Evolutionary conservation across 2,113 vertebrate species (phyloP), one percentile per base, ranked within the genome.

Genomic region (Lucifuga dentata): DNA sequence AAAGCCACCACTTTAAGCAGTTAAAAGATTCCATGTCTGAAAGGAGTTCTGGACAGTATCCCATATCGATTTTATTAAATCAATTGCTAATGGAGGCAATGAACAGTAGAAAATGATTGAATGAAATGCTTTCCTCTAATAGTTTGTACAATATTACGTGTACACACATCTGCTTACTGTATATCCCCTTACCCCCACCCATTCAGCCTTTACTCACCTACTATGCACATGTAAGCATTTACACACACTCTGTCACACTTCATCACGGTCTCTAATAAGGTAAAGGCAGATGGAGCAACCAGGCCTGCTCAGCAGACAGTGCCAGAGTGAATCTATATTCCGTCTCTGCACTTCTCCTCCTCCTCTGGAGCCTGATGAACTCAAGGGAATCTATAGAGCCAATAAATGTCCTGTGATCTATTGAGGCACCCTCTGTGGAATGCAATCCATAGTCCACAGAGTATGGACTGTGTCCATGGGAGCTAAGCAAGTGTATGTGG

Each of bases 281-380:
- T 48, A 35, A 9, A 41, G 73, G 71, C 79, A 81, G 85, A 86
- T 76, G 68, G 70, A 76, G 60, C 67, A 58, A 68, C 63, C 53
- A 2, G 46, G 61, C 68, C 72, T 73, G 68, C 62, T 78, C 79
- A 85, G 81, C 73, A 83, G 77, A 85, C 82, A 63, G 81, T 56
- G 68, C 74, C 43, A 5, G 39, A 79, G 55, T 66, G 64, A 78
- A 88, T 90, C 86, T 85, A 90, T 89, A 90, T 83, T 86, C 86
- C 70, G 80, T 81, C 83, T 83, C 35, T 48, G 77, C 75, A 60
- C 61, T 79, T 67, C 66, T 12, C 72, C 76, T 77, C 57, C 52
- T 78, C 49, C 70, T 70, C 81, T 56, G 73, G 84, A 89, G 81
- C 73, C 78, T 64, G 63, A 84, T 84, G 73, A 86, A 87, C 86